A percentile compares a stretch with the other conserved stretches of the same genome.
phyloP scores from a whole-genome alignment of 2,113 vertebrate genomes.

The Antigone vipio region DNA sequence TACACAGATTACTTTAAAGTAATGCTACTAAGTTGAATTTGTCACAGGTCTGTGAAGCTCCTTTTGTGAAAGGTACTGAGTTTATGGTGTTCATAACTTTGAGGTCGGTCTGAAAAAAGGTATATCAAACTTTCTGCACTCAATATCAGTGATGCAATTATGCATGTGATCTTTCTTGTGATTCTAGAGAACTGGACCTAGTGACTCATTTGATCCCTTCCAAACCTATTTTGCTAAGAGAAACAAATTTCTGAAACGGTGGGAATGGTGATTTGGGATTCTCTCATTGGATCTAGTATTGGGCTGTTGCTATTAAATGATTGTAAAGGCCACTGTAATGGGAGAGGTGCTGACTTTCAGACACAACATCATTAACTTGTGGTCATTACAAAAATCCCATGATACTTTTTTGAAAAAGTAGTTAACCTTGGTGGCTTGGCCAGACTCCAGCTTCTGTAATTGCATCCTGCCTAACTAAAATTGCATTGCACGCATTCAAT shows the following conservation, averaged over 20 bases:
- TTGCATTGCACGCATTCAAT: background rate
- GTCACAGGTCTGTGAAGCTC: background rate
- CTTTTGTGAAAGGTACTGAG: background rate
- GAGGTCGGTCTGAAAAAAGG: background rate
- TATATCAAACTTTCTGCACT: background rate
- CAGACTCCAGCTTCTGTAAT: constrained; percentile 55
- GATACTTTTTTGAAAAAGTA: constrained; percentile 42
- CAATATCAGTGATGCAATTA: background rate
- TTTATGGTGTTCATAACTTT: background rate
- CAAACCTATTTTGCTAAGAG: background rate
- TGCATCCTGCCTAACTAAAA: constrained; percentile 47
- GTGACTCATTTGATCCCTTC: background rate
- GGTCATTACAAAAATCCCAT: constrained; percentile 57
- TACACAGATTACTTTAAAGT: background rate
- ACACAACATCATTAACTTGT: constrained; percentile 51
- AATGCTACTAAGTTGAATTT: background rate
- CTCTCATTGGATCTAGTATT: background rate
- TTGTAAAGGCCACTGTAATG: constrained; percentile 34
- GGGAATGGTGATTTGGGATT: background rate
- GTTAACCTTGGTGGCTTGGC: constrained; percentile 66
- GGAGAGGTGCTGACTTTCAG: constrained; percentile 48
- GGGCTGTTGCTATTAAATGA: background rate
- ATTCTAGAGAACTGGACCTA: background rate
- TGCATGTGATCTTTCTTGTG: background rate
- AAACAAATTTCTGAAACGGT: background rate